These are phyloP conservation scores for Hirudinaria manillensis DNA, from an alignment of 2,888 invertebrate species.

Conservation along the genomic window DNA sequence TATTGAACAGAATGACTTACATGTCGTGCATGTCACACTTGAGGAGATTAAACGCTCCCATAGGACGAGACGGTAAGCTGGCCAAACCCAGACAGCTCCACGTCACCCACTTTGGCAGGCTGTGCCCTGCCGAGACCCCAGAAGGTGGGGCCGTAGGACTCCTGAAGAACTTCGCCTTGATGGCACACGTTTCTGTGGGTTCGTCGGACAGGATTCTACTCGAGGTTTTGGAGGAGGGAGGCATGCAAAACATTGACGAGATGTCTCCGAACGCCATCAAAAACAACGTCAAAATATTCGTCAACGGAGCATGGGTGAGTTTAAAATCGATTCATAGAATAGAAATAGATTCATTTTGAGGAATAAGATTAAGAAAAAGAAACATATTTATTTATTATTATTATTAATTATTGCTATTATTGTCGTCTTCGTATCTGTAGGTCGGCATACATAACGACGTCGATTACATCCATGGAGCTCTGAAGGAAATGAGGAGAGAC, in stretches of 20 bases:
- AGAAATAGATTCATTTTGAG: no score
- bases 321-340: constrained; percentile 57
- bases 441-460: constrained; percentile 93
- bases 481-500: constrained; percentile 88
- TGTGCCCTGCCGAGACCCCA: constrained; percentile 98
- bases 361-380: no score
- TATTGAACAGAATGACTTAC: constrained; percentile 93
- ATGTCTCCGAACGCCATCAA: constrained; percentile 97
- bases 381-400: no score
- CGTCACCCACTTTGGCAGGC: constrained; percentile 99
- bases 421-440: not conserved
- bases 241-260: constrained; percentile 99
- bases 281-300: constrained; percentile 98
- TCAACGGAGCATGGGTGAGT: constrained; percentile 87
- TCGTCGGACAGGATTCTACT: constrained; percentile 97
- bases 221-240: constrained; percentile 99
- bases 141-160: constrained; percentile 74
- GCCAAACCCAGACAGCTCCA: constrained; percentile 97
- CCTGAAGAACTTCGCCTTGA: constrained; percentile 95
- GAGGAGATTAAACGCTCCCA: constrained; percentile 94
- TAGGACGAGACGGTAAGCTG: constrained; percentile 95
- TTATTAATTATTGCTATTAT: no score
- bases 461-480: constrained; percentile 94
- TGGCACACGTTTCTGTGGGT: constrained; percentile 99
- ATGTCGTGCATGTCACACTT: constrained; percentile 97